phyloP scores from a whole-genome alignment of 1,140 invertebrate species.

The Drosophila tani region DNA sequence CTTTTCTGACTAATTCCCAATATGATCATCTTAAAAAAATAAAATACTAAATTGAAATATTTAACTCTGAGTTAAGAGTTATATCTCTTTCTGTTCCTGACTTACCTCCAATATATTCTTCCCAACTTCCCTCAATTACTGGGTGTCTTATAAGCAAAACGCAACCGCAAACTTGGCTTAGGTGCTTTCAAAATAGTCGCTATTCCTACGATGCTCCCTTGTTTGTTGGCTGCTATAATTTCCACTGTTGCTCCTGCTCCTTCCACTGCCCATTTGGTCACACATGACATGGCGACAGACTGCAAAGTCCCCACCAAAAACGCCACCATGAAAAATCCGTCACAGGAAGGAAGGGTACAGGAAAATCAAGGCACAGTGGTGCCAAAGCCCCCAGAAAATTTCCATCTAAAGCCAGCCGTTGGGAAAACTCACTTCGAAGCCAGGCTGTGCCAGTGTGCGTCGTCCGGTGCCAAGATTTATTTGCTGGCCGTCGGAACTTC shows the following conservation, averaged over 20 bases:
- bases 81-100: too few species aligned
- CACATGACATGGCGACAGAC: constrained; percentile 41
- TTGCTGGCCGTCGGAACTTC: constrained; percentile 15
- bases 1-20: too few species aligned
- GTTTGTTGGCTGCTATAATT: not conserved
- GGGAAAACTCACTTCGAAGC: not conserved
- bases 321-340: not conserved
- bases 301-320: constrained; percentile 2
- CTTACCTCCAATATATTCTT: not conserved
- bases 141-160: constrained; percentile 7
- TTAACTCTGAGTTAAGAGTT: too few species aligned
- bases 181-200: constrained; percentile 23
- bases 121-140: not conserved
- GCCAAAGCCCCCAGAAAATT: not conserved
- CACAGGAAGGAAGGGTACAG: not conserved
- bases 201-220: not conserved
- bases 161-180: constrained; percentile 45
- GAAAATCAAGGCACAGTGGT: constrained; percentile 19
- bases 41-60: too few species aligned
- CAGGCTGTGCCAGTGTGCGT: constrained; percentile 17
- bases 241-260: not conserved
- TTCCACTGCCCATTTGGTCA: constrained; percentile 3
- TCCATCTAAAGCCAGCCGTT: not conserved
- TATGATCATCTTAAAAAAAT: too few species aligned
- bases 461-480: constrained; percentile 39